Evolutionary conservation across 2,888 invertebrate species (phyloP).

Genomic region (Ophioninae sp.): DNA sequence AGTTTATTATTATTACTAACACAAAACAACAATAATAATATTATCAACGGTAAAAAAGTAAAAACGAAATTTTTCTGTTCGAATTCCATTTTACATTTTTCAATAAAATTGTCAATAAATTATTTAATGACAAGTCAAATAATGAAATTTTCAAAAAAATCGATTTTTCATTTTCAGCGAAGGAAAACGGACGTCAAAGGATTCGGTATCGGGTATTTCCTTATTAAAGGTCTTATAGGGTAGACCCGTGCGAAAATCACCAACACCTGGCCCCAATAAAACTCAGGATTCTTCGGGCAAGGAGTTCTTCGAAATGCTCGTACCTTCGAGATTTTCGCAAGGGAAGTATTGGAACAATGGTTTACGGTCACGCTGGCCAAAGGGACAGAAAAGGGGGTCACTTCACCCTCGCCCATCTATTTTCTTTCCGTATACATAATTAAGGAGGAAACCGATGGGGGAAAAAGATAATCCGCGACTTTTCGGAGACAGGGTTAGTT

Average conservation of each 20-base stretch:
- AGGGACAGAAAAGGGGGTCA: not conserved
- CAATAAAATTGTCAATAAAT: too few species aligned
- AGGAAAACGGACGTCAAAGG: not conserved
- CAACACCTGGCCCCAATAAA: constrained; percentile 7
- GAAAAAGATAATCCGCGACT: not conserved
- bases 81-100: too few species aligned
- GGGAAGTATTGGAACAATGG: not conserved
- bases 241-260: not conserved
- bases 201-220: not conserved
- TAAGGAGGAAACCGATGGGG: too few species aligned
- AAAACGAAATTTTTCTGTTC: too few species aligned
- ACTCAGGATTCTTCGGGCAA: not conserved
- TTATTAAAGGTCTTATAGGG: not conserved
- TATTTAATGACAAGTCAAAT: not conserved
- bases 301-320: not conserved
- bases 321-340: not conserved
- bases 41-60: too few species aligned
- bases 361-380: not conserved
- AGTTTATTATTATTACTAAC: too few species aligned
- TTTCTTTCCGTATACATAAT: not conserved
- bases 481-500: not conserved
- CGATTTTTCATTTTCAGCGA: not conserved
- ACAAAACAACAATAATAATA: too few species aligned
- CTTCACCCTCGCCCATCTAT: not conserved
- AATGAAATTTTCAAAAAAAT: not conserved